Percentiles rank a stretch among this genome's conserved stretches.
These are phyloP conservation scores for Rambutsinella grinnellia DNA, from an alignment of 2,888 invertebrate species.

Conservation along the genomic window DNA sequence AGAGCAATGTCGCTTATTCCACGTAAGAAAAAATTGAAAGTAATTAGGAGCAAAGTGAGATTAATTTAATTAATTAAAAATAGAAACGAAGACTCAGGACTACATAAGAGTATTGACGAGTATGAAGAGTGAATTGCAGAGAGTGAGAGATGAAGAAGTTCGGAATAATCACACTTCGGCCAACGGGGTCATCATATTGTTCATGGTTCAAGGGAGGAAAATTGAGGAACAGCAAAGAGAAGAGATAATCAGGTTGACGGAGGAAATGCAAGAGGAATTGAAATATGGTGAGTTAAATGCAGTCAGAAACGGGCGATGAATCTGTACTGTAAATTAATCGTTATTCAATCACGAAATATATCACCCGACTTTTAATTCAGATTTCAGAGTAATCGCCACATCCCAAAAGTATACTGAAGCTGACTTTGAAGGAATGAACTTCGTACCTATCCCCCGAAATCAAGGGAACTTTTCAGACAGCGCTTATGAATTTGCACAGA, in stretches of 20 bases:
- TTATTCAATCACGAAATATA: too few species aligned
- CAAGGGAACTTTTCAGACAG: conserved; percentile 46
- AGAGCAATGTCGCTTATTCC: conserved; percentile 20
- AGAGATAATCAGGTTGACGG: conserved; percentile 34
- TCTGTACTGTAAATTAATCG: too few species aligned
- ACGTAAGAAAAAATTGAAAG: conserved; percentile 26
- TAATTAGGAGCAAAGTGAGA: not conserved
- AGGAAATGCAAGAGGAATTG: too few species aligned
- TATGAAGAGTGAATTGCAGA: conserved; percentile 44
- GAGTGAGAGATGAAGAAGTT: conserved; percentile 39
- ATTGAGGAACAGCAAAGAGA: conserved; percentile 44
- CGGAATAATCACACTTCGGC: conserved; percentile 34
- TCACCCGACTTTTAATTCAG: too few species aligned
- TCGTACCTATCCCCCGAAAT: conserved; percentile 44
- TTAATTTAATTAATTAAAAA: conserved; percentile 2
- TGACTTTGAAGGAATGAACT: conserved; percentile 51
- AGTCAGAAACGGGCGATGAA: too few species aligned
- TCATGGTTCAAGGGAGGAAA: conserved; percentile 60
- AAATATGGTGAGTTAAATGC: too few species aligned
- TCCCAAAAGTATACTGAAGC: conserved; percentile 52
- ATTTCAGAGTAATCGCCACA: conserved; percentile 57
- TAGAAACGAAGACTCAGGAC: conserved; percentile 41
- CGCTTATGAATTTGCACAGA: conserved; percentile 41
- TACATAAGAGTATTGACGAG: conserved; percentile 14
- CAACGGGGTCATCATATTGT: conserved; percentile 52